These are phyloP conservation scores for Pinctada fucata DNA, from an alignment of 2,888 invertebrate species.

Conservation along the genomic window DNA sequence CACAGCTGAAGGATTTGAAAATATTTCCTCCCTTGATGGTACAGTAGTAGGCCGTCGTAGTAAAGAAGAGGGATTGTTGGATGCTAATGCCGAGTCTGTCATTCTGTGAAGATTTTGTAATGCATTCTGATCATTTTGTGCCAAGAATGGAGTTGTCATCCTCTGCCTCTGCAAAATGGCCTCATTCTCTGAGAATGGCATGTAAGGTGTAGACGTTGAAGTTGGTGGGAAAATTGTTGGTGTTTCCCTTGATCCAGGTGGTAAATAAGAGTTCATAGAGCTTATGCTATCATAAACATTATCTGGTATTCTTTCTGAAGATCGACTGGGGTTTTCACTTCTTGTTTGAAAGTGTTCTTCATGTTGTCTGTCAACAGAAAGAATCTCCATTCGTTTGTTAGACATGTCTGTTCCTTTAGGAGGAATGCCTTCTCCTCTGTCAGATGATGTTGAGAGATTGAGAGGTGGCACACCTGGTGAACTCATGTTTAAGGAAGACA, in stretches of 20 bases:
- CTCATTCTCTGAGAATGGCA: slow-evolving; percentile 66
- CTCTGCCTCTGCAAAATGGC: slow-evolving; percentile 68
- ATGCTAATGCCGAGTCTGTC: slow-evolving; percentile 61
- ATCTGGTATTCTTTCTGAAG: slow-evolving; percentile 54
- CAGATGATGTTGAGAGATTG: slow-evolving; percentile 48
- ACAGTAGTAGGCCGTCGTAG: slow-evolving; percentile 59
- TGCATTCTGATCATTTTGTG: slow-evolving; percentile 58
- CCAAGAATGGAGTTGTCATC: slow-evolving; percentile 62
- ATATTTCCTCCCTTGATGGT: slow-evolving; percentile 66
- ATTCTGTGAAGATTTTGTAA: slow-evolving; percentile 63
- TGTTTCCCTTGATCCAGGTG: slow-evolving; percentile 45
- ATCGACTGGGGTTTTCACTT: slow-evolving; percentile 44
- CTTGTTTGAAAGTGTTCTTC: slow-evolving; percentile 55
- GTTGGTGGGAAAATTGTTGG: slow-evolving; percentile 43
- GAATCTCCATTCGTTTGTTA: slow-evolving; percentile 64
- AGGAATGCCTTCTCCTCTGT: slow-evolving; percentile 51
- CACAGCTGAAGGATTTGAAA: slow-evolving; percentile 56
- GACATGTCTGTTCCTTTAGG: slow-evolving; percentile 61
- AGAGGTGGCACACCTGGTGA: slow-evolving; percentile 35
- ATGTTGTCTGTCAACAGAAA: slow-evolving; percentile 59
- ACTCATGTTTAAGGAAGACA: slow-evolving; percentile 41
- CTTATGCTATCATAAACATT: slow-evolving; percentile 39
- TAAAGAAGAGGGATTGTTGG: slow-evolving; percentile 58
- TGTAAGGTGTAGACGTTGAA: slow-evolving; percentile 51
- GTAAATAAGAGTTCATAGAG: slow-evolving; percentile 45